These are phyloP conservation scores for Scaptomyza hsui DNA, from an alignment of 1,140 invertebrate species.

Conservation along the genomic window DNA sequence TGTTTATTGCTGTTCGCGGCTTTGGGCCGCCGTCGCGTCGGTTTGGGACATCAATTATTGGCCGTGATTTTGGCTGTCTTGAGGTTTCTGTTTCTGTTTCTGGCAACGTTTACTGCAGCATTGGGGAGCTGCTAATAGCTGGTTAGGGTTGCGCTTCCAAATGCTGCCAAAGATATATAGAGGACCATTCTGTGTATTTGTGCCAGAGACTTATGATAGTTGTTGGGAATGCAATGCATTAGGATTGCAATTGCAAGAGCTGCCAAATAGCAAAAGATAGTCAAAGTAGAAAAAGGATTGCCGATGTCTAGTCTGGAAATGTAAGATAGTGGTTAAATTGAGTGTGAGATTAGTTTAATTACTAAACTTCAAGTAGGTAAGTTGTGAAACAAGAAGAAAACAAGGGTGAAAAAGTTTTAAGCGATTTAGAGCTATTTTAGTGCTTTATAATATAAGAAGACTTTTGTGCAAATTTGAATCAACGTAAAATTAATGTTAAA, in stretches of 20 bases:
- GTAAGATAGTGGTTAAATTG: not conserved
- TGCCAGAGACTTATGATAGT: slow-evolving; percentile 31
- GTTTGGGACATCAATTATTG: slow-evolving; percentile 67
- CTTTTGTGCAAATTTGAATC: too few species aligned
- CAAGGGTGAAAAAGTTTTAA: too few species aligned
- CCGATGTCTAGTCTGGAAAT: not conserved
- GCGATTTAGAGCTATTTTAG: too few species aligned
- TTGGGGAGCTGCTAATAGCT: slow-evolving; percentile 34
- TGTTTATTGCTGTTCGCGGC: slow-evolving; percentile 69
- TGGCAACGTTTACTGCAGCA: slow-evolving; percentile 15
- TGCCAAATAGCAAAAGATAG: slow-evolving; percentile 1
- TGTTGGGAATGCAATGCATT: slow-evolving; percentile 1
- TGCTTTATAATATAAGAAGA: too few species aligned
- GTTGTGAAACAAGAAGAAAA: too few species aligned
- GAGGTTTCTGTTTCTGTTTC: slow-evolving; percentile 37
- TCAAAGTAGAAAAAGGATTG: not conserved
- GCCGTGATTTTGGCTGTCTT: slow-evolving; percentile 63
- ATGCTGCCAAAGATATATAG: slow-evolving; percentile 21
- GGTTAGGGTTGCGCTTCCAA: not conserved
- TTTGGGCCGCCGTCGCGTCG: slow-evolving; percentile 36
- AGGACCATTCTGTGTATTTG: slow-evolving; percentile 4
- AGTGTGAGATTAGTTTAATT: not conserved
- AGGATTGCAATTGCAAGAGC: slow-evolving; percentile 1
- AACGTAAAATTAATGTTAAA: too few species aligned
- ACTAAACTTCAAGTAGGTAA: not conserved